Evolutionary conservation across 2,888 invertebrate genomes (phyloP).

Genomic region (Pelosia muscerda): DNA sequence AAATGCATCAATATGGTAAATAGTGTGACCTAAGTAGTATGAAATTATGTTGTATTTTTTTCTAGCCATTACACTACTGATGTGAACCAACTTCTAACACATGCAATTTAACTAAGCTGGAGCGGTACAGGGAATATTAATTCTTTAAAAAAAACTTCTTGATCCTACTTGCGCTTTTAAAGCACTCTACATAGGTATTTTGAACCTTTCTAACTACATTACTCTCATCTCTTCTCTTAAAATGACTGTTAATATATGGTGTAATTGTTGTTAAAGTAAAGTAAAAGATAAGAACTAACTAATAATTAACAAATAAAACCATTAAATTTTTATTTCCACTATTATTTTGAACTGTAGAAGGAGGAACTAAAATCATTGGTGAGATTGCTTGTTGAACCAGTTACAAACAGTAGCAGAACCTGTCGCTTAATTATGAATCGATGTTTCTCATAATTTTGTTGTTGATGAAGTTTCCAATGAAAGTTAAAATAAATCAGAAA

Average conservation of each 20-base stretch:
- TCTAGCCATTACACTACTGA: too few relatives aligned
- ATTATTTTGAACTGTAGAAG: not conserved
- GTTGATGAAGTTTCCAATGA: not conserved
- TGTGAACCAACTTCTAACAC: too few relatives aligned
- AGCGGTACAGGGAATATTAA: too few relatives aligned
- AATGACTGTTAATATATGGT: too few relatives aligned
- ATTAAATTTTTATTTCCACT: too few relatives aligned
- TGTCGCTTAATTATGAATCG: not conserved
- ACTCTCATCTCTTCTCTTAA: not conserved
- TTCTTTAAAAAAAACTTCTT: too few relatives aligned
- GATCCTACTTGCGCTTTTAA: not conserved
- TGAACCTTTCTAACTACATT: not conserved
- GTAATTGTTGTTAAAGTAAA: too few relatives aligned
- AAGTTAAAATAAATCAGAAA: constrained; percentile 1
- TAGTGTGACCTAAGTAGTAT: not conserved
- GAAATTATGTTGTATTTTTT: too few relatives aligned
- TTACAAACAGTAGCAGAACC: not conserved
- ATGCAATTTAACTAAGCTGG: too few relatives aligned
- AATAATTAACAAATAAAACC: too few relatives aligned
- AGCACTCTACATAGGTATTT: not conserved
- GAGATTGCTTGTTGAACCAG: not conserved
- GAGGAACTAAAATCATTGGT: not conserved
- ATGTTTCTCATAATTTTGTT: not conserved
- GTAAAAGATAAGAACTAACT: too few relatives aligned
- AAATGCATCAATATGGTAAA: not conserved